Conservation (phyloP, 2,113 vertebrate species). For the Prolemur simus region DNA sequence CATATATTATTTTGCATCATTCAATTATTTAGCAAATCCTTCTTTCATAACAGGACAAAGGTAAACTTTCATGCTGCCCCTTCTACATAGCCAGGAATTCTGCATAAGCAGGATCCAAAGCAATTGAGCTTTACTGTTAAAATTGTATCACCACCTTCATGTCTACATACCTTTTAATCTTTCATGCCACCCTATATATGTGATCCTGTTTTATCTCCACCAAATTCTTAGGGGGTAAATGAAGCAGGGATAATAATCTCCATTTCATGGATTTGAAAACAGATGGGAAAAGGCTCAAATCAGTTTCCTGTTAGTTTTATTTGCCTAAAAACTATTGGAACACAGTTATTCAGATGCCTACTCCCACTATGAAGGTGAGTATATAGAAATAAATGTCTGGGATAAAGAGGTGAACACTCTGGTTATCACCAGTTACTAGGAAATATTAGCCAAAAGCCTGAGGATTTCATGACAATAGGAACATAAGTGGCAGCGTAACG, state of each 20-base stretch:
- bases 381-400: neutral
- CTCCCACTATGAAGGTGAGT: neutral
- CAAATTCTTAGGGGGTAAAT: neutral
- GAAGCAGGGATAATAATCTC: neutral
- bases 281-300: neutral
- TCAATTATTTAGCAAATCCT: constrained; percentile 67
- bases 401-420: neutral
- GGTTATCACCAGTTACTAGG: neutral
- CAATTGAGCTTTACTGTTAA: neutral
- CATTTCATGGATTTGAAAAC: neutral
- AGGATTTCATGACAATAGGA: neutral
- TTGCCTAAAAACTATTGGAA: neutral
- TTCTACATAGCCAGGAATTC: neutral
- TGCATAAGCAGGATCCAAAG: neutral
- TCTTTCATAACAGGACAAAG: constrained; percentile 11
- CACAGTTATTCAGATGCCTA: neutral
- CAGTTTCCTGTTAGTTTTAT: neutral
- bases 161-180: neutral
- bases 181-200: neutral
- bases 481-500: rapidly evolving
- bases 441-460: neutral
- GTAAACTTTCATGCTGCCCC: neutral
- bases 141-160: rapidly evolving
- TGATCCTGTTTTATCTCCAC: neutral
- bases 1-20: constrained; percentile 49